phyloP scores from a whole-genome alignment of 37 sponge, comb jelly and placozoan genomes.

The Spongilla lacustris region DNA sequence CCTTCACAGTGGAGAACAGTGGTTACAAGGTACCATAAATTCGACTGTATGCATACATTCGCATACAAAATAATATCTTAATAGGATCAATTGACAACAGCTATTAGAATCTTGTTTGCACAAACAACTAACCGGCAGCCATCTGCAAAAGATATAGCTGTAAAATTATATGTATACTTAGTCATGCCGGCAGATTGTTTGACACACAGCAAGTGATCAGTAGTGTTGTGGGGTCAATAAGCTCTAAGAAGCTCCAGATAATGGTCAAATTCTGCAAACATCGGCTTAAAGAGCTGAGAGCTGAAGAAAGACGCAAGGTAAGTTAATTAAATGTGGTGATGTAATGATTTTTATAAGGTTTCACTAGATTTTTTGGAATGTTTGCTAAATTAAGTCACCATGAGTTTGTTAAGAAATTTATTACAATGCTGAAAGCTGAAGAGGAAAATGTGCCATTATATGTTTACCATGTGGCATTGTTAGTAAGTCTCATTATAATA shows the following conservation, averaged over 20 bases:
- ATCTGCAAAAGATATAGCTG: background rate
- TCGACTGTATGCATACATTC: background rate
- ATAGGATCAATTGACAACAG: background rate
- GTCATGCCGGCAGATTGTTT: background rate
- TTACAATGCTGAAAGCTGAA: too few species aligned
- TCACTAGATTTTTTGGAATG: too few species aligned
- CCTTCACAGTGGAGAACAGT: background rate
- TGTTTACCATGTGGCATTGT: too few species aligned
- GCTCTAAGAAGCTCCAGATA: background rate
- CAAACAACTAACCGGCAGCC: background rate
- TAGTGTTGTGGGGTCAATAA: background rate
- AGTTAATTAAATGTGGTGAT: too few species aligned
- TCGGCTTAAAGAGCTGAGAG: too few species aligned
- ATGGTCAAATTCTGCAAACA: background rate
- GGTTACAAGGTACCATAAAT: background rate
- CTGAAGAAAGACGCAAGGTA: too few species aligned
- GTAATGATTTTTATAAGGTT: too few species aligned
- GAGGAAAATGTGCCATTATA: too few species aligned
- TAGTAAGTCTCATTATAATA: too few species aligned
- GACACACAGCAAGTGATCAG: background rate
- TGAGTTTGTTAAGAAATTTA: too few species aligned
- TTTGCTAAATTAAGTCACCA: too few species aligned
- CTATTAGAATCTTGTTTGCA: background rate
- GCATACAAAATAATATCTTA: background rate
- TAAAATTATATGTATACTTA: background rate